Evolutionary conservation across 2,797 vertebrate genomes (phyloP).

Genomic region (Peromyscus eremicus): DNA sequence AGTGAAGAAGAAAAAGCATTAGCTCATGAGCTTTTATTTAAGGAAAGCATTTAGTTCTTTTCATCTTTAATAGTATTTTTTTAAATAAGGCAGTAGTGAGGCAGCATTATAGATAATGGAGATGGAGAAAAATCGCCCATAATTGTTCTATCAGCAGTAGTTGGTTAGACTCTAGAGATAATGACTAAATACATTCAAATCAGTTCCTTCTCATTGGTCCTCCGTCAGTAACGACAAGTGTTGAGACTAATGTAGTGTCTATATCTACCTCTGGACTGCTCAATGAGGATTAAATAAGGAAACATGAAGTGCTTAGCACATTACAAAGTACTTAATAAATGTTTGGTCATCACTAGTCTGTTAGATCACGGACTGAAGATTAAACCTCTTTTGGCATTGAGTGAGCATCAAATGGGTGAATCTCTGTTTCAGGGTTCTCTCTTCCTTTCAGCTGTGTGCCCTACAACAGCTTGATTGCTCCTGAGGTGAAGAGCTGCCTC

Average conservation of each 20-base stretch:
- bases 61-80: constrained; percentile 29
- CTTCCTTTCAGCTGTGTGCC: background rate
- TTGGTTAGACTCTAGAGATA: constrained; percentile 41
- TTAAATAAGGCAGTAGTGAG: constrained; percentile 50
- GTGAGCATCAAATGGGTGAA: background rate
- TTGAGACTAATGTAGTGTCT: constrained; percentile 7
- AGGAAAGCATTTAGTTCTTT: constrained; percentile 42
- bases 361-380: background rate
- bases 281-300: constrained; percentile 26
- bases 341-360: constrained; percentile 2
- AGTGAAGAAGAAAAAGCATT: background rate
- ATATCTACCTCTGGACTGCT: background rate
- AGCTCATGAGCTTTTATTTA: constrained; percentile 48
- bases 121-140: constrained; percentile 43
- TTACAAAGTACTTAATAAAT: constrained; percentile 22
- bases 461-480: constrained; percentile 9
- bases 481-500: background rate
- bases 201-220: constrained; percentile 56
- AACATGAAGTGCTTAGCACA: background rate
- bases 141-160: constrained; percentile 37
- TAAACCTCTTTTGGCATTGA: background rate
- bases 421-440: background rate
- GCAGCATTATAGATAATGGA: constrained; percentile 19
- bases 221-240: constrained; percentile 10
- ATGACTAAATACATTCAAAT: constrained; percentile 57